Conservation (phyloP, 2,888 invertebrate genomes). For the Unio pictorum region DNA sequence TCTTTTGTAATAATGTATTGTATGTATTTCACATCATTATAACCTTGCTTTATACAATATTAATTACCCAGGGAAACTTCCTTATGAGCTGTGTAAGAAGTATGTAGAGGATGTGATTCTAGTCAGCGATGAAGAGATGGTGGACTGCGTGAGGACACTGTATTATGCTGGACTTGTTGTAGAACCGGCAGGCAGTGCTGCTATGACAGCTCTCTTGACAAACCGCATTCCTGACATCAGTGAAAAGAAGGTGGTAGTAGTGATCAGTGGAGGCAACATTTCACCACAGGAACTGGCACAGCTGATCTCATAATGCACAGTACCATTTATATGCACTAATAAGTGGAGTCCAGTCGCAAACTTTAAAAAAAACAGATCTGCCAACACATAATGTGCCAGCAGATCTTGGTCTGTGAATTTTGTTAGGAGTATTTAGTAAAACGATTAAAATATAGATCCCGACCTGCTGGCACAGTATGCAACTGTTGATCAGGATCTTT, state of each 20-base stretch:
- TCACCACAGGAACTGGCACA: constrained; percentile 47
- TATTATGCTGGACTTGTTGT: constrained; percentile 61
- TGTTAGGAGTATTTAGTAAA: too few relatives aligned
- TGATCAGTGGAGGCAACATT: constrained; percentile 67
- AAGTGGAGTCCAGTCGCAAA: too few relatives aligned
- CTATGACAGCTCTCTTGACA: constrained; percentile 53
- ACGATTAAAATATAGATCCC: too few relatives aligned
- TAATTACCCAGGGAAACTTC: constrained; percentile 47
- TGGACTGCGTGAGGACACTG: constrained; percentile 50
- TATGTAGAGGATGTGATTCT: constrained; percentile 65
- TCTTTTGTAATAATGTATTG: too few relatives aligned
- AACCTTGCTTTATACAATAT: too few relatives aligned
- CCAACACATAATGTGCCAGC: too few relatives aligned
- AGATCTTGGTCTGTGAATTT: too few relatives aligned
- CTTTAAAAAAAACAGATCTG: too few relatives aligned
- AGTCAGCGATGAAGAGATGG: constrained; percentile 65
- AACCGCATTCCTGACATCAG: constrained; percentile 57
- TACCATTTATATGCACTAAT: too few relatives aligned
- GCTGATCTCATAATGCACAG: too few relatives aligned
- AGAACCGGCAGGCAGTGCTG: constrained; percentile 68
- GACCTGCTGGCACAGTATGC: too few relatives aligned
- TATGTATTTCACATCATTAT: not conserved
- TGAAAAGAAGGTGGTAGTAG: constrained; percentile 63
- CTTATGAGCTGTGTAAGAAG: constrained; percentile 55
- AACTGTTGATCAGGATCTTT: too few relatives aligned